These are phyloP conservation scores for Leptopilina myrica DNA, from an alignment of 2,888 invertebrate species.

Conservation along the genomic window DNA sequence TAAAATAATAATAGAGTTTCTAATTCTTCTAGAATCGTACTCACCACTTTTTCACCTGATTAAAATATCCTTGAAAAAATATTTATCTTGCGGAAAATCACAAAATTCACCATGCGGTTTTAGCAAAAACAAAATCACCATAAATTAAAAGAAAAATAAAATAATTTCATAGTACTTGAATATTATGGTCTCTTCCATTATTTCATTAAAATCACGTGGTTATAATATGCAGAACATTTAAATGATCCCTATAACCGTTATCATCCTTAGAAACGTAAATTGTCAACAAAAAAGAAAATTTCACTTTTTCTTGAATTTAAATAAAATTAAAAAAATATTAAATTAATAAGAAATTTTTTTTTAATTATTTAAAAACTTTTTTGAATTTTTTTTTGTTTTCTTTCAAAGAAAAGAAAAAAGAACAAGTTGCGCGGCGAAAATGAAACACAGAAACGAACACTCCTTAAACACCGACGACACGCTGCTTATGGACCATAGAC, in stretches of 20 bases:
- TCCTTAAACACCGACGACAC: slow-evolving; percentile 62
- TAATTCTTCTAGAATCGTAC: too few species aligned
- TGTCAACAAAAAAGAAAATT: too few species aligned
- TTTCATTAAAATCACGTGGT: slow-evolving; percentile 14
- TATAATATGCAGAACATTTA: too few species aligned
- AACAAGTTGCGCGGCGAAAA: slow-evolving; percentile 22
- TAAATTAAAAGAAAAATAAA: not conserved
- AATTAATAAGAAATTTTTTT: not conserved
- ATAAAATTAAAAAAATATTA: too few species aligned
- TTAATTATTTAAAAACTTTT: not conserved
- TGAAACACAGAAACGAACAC: slow-evolving; percentile 60
- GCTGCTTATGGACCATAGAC: slow-evolving; percentile 68
- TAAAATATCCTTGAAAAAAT: too few species aligned
- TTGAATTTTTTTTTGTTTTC: not conserved
- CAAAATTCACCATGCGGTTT: not conserved
- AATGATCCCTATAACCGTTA: too few species aligned
- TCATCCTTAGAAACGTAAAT: too few species aligned
- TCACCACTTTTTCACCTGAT: too few species aligned
- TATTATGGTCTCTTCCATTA: not conserved
- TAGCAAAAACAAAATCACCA: too few species aligned
- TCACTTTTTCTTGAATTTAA: too few species aligned
- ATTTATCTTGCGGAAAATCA: too few species aligned
- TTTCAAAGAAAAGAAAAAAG: not conserved
- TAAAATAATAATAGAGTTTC: too few species aligned
- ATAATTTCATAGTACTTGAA: not conserved